Conservation (phyloP, 1,140 invertebrate genomes). For the Pollicipes pollicipes region DNA sequence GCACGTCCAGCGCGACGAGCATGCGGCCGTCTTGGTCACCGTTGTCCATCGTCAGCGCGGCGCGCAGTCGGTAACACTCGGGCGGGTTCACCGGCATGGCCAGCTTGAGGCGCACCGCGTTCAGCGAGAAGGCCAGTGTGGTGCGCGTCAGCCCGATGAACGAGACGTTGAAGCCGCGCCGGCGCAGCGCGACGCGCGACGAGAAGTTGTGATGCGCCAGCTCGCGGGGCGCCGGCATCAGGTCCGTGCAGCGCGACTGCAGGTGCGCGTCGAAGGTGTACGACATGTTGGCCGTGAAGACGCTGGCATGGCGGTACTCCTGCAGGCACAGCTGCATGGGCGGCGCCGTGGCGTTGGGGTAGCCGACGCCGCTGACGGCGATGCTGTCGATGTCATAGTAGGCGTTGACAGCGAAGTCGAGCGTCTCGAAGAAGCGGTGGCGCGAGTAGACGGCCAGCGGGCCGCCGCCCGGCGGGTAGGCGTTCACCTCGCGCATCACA, state of each 20-base stretch:
- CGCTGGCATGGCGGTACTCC: neutral
- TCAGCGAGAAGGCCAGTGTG: constrained; percentile 15
- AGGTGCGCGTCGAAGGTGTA: constrained; percentile 6
- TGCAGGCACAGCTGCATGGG: neutral
- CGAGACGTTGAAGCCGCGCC: constrained; percentile 13
- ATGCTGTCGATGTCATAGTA: constrained; percentile 6
- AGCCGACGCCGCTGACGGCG: neutral
- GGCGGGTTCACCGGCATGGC: constrained; percentile 14
- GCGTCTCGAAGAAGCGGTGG: constrained; percentile 58
- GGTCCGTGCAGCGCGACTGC: neutral
- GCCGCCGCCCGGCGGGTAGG: constrained; percentile 81
- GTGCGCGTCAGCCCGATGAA: constrained; percentile 14
- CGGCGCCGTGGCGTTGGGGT: neutral
- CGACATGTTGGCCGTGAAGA: neutral
- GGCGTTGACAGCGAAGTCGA: constrained; percentile 65
- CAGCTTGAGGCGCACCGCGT: constrained; percentile 16
- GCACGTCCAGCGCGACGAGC: constrained; percentile 55
- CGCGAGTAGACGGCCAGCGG: constrained; percentile 77
- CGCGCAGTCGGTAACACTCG: constrained; percentile 18
- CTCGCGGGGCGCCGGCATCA: neutral
- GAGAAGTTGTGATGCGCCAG: constrained; percentile 6
- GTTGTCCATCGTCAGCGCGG: constrained; percentile 65
- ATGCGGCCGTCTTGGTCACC: constrained; percentile 88
- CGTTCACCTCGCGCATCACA: constrained; percentile 64
- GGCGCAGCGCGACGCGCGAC: constrained; percentile 6